Base-by-base conservation (phyloP, 2,797 vertebrate species). In the Bradypodion pumilum region DNA sequence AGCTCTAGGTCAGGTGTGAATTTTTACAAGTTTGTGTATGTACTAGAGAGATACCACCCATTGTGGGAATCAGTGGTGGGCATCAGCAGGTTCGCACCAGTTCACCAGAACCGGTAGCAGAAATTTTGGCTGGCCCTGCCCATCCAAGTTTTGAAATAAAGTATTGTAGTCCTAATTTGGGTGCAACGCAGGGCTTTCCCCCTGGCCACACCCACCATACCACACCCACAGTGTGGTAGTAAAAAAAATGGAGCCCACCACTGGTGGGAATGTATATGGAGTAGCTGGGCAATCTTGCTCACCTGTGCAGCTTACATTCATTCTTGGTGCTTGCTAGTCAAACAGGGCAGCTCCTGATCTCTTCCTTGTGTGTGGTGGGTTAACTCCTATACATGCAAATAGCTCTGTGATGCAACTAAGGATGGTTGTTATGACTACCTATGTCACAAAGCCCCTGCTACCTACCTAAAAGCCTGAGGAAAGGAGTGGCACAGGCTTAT, bases 401-500 rank as follows among this genome's bases (percentile, higher is more conserved):
- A 79, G 77, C 12, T 85, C 68, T 85, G 70, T 85, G 69, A 74
- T 74, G 49, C 79, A 49, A 37, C 15, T 21, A 66, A 21, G 78
- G 10, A 35, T 85, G 69, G 49, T 27, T 32, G 35, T 56, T 32
- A 66, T 42, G 42, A 27, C 32, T 79, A 46, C 35, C 74, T 77
- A 80, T 80, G 77, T 74, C 83, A 85, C 46, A 80, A 85, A 85
- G 82, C 19, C 37, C 42, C 29, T 79, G 29, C 8, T 73, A 56
- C 32, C 27, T 66, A 40, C 52, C 46, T 56, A 56, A 42, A 44
- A 66, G 63, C 7, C 37, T 21, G 21, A 37, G 12, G 44, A 42
- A 65, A 63, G 21, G 6, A 56, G 46, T 37, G 19, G 1, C 60
- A 60, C 15, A 29, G 49, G 49, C 44, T 44, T 76, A 66, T 52